Conservation (phyloP, 2,797 vertebrate genomes). For the Trematomus bernacchii region DNA sequence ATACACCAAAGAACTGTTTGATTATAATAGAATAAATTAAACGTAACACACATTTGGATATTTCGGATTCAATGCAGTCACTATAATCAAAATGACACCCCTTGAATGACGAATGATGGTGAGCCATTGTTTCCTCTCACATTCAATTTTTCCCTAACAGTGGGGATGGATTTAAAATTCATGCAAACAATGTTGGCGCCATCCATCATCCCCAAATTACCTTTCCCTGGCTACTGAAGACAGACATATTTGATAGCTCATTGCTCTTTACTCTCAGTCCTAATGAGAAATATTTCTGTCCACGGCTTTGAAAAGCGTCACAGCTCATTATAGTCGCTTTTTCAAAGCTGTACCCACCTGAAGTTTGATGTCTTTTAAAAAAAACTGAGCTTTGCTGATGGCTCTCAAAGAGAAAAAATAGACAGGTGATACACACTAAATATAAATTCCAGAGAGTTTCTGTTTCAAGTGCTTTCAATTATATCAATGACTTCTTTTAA, state of each 20-base stretch:
- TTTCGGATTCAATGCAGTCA: neutral
- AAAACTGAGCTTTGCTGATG: slow-evolving; percentile 22
- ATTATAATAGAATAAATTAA: no score
- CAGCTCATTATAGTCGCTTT: slow-evolving; percentile 52
- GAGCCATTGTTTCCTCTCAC: slow-evolving; percentile 2
- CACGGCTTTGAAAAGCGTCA: slow-evolving; percentile 31
- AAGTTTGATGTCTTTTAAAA: slow-evolving; percentile 48
- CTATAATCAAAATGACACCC: neutral
- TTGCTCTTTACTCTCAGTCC: slow-evolving; percentile 45
- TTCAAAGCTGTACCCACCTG: slow-evolving; percentile 42
- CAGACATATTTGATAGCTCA: slow-evolving; percentile 48
- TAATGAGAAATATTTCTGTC: slow-evolving; percentile 53
- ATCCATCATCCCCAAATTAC: slow-evolving; percentile 46
- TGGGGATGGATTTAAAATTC: slow-evolving; percentile 33
- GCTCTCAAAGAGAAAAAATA: slow-evolving; percentile 10
- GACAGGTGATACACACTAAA: slow-evolving; percentile 21
- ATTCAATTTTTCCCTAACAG: slow-evolving; percentile 1
- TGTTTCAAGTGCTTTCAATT: neutral
- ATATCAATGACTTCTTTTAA: slow-evolving; percentile 9
- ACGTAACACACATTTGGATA: neutral
- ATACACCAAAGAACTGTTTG: no score
- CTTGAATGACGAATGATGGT: slow-evolving; percentile 5
- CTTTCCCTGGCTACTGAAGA: slow-evolving; percentile 22
- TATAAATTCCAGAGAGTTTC: slow-evolving; percentile 1
- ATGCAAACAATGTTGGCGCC: slow-evolving; percentile 23